A percentile compares a stretch with the other conserved stretches of the same genome.
Evolutionary conservation across 1,140 invertebrate species (phyloP).

Genomic region (Diabrotica undecimpunctata): DNA sequence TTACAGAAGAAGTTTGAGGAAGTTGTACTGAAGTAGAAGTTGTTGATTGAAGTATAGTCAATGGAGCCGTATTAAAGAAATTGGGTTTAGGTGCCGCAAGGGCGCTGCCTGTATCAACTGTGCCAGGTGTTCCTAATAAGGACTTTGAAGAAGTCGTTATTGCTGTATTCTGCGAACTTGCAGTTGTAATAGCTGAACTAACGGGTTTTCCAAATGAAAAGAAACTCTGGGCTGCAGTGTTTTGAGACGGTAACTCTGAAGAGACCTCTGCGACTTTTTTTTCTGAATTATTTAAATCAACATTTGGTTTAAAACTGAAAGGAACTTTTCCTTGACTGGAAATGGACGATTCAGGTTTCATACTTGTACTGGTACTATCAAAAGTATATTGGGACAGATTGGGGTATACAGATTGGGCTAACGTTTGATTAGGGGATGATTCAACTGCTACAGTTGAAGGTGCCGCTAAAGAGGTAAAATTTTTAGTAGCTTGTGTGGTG

Average conservation of each 20-base stretch:
- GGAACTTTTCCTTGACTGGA: neutral
- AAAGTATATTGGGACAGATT: neutral
- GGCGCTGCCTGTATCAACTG: too few species aligned
- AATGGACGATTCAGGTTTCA: neutral
- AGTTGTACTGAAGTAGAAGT: neutral
- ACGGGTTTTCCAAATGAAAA: slow-evolving; percentile 12
- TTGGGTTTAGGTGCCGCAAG: too few species aligned
- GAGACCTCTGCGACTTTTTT: too few species aligned
- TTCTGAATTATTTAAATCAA: too few species aligned
- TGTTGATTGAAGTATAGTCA: neutral
- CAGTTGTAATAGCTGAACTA: neutral
- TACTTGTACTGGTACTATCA: neutral
- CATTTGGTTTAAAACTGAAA: too few species aligned
- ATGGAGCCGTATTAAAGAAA: too few species aligned
- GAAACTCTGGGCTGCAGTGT: neutral
- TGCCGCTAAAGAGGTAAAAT: neutral
- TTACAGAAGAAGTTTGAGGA: neutral
- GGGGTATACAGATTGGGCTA: neutral
- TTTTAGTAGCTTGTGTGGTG: slow-evolving; percentile 12
- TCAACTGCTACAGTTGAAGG: neutral
- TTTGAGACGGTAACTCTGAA: too few species aligned
- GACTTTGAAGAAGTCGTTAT: neutral
- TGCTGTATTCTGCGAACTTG: neutral
- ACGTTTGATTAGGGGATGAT: too few species aligned
- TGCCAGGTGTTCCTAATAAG: neutral